Conservation (phyloP, 2,113 vertebrate species). For the Pao palembangensis region DNA sequence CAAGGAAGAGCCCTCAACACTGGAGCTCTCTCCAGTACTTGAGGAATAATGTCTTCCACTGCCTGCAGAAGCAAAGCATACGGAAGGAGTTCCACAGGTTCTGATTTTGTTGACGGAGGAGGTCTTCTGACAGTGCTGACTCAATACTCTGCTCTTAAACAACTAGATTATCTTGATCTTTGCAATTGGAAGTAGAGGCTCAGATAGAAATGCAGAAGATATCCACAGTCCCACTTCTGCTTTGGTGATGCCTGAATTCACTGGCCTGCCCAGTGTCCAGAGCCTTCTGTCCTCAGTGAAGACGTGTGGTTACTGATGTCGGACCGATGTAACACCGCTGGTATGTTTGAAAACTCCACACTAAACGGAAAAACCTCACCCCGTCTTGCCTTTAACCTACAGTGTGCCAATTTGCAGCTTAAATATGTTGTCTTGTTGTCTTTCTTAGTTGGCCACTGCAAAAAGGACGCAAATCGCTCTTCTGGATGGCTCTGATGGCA, state of each 20-base stretch:
- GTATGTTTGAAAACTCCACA: too few species aligned
- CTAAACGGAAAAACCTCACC: too few species aligned
- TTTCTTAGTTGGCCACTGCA: constrained; percentile 48
- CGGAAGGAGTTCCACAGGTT: constrained; percentile 75
- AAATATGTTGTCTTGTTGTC: constrained; percentile 15
- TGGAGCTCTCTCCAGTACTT: constrained; percentile 72
- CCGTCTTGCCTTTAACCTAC: too few species aligned
- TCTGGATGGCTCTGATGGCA: constrained; percentile 80
- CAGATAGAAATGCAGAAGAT: constrained; percentile 58
- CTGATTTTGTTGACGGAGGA: constrained; percentile 58
- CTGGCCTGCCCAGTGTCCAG: constrained; percentile 63
- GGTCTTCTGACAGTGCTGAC: constrained; percentile 47
- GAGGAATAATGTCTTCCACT: constrained; percentile 65
- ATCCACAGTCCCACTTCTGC: too few species aligned
- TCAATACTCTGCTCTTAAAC: constrained; percentile 36
- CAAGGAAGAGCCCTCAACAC: constrained; percentile 72
- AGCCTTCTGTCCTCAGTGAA: too few species aligned
- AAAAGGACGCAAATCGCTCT: constrained; percentile 84
- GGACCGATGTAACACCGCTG: constrained; percentile 5
- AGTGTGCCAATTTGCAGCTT: too few species aligned
- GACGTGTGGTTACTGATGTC: too few species aligned
- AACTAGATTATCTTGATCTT: constrained; percentile 35
- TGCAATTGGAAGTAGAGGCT: constrained; percentile 11
- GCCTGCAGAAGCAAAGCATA: constrained; percentile 75
- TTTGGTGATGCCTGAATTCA: constrained; percentile 57